A percentile compares a stretch with the other conserved stretches of the same genome.
phyloP scores from a whole-genome alignment of 1,140 invertebrate species.

The Ephestia elutella region DNA sequence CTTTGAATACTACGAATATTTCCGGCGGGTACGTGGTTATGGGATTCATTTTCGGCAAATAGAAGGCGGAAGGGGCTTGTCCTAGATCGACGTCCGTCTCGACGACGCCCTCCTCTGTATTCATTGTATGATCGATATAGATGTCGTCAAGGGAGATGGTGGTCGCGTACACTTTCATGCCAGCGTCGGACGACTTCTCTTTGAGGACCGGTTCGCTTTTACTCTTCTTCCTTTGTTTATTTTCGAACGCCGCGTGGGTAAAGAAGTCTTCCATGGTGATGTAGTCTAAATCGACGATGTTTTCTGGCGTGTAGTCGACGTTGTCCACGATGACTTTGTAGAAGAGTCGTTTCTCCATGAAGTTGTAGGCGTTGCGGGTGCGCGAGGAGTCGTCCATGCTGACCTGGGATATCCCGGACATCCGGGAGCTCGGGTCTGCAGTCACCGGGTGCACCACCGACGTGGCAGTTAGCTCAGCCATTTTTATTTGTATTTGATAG shows the following conservation, averaged over 20 bases:
- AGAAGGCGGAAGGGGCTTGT: conserved; percentile 69
- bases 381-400: conserved; percentile 27
- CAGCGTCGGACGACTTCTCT: conserved; percentile 31
- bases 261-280: conserved; percentile 44
- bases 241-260: conserved; percentile 53
- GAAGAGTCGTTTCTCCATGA: conserved; percentile 47
- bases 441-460: not conserved
- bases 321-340: conserved; percentile 36
- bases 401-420: conserved; percentile 20
- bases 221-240: conserved; percentile 31
- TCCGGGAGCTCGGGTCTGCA: not conserved
- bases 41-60: conserved; percentile 57
- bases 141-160: conserved; percentile 69
- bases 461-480: not conserved
- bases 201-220: conserved; percentile 43
- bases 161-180: conserved; percentile 58
- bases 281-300: conserved; percentile 41
- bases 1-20: conserved; percentile 77
- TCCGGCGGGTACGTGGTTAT: conserved; percentile 61
- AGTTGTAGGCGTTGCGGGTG: conserved; percentile 30
- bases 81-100: conserved; percentile 40
- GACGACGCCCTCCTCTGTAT: conserved; percentile 49
- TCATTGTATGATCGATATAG: conserved; percentile 62
- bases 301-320: conserved; percentile 43
- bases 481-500: not conserved